A percentile compares a stretch with the other conserved stretches of the same genome.
Conservation (phyloP, 2,888 invertebrate species). For the Aproaerema taeniolella region DNA sequence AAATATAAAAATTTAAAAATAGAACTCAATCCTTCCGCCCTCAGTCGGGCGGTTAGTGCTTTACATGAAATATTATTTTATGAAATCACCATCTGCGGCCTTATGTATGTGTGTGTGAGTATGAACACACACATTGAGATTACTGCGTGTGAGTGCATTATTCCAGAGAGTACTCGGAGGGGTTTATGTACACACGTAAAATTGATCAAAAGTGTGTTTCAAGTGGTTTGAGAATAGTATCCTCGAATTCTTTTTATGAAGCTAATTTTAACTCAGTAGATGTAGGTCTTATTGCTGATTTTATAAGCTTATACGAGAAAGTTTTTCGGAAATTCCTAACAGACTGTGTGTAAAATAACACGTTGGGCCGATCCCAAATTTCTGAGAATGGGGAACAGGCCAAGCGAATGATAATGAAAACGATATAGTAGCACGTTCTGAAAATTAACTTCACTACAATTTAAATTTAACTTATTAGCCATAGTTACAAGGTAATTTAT, state of each 20-base stretch:
- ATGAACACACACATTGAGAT: constrained; percentile 18
- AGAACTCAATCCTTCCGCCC: constrained; percentile 77
- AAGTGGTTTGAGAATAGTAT: constrained; percentile 67
- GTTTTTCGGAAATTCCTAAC: too few relatives aligned
- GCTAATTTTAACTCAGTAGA: constrained; percentile 5
- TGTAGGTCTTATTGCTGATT: too few relatives aligned
- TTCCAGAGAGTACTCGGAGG: constrained; percentile 41
- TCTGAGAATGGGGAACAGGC: too few relatives aligned
- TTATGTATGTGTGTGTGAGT: constrained; percentile 49
- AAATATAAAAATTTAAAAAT: constrained; percentile 73
- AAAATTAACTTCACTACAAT: too few relatives aligned
- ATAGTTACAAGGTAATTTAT: too few relatives aligned
- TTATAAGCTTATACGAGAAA: too few relatives aligned
- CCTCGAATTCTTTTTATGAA: constrained; percentile 43
- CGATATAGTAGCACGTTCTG: too few relatives aligned
- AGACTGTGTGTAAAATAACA: too few relatives aligned
- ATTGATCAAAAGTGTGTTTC: constrained; percentile 67
- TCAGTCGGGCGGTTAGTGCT: constrained; percentile 68
- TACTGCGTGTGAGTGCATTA: constrained; percentile 23
- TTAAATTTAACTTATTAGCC: too few relatives aligned
- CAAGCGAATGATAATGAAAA: too few relatives aligned
- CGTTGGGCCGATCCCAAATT: too few relatives aligned
- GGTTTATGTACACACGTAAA: constrained; percentile 69
- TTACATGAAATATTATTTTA: constrained; percentile 78
- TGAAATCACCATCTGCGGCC: constrained; percentile 75